Evolutionary conservation across 2,888 invertebrate genomes (phyloP).

Genomic region (Atrina japonica): DNA sequence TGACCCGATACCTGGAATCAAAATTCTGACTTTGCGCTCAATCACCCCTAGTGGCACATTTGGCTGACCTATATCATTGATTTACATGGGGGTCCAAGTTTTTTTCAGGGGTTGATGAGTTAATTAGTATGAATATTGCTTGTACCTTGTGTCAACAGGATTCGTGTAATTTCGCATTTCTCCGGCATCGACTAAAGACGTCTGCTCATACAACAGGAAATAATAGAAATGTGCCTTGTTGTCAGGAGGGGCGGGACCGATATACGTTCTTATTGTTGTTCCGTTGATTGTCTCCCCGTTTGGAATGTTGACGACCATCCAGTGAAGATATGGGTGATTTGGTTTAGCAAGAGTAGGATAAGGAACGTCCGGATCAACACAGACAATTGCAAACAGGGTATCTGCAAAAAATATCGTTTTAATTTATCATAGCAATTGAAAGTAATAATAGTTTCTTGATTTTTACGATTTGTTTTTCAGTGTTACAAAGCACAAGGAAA

Average conservation of each 20-base stretch:
- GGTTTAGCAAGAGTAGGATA: constrained; percentile 45
- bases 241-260: constrained; percentile 51
- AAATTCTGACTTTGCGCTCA: no score
- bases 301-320: constrained; percentile 58
- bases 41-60: no score
- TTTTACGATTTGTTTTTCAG: no score
- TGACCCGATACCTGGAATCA: no score
- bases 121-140: no score
- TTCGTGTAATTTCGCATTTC: constrained; percentile 38
- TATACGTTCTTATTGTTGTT: constrained; percentile 48
- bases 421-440: no score
- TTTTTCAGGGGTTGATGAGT: no score
- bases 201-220: constrained; percentile 50
- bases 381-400: constrained; percentile 45
- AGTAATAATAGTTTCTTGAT: no score
- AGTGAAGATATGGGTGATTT: constrained; percentile 51
- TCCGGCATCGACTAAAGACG: neutral
- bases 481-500: no score
- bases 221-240: constrained; percentile 51
- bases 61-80: no score
- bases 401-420: constrained; percentile 43
- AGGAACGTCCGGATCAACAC: constrained; percentile 53
- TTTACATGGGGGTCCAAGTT: no score
- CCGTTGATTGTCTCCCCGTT: constrained; percentile 51
- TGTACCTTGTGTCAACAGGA: constrained; percentile 48